phyloP scores from a whole-genome alignment of 2,888 invertebrate species.

The Lasioglossum lativentre region DNA sequence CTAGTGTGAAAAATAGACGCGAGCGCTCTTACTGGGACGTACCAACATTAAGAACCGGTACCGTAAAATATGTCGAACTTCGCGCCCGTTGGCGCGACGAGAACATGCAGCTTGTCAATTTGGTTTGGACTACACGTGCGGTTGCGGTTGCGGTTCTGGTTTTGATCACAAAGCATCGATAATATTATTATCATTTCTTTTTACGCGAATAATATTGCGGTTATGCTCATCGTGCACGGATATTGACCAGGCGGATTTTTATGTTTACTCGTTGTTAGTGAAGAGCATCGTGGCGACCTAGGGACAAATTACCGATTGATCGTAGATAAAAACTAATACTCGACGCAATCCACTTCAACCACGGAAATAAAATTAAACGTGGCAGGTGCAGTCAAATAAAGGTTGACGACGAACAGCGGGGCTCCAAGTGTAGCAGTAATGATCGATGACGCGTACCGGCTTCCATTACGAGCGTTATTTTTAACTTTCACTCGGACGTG shows the following conservation, averaged over 20 bases:
- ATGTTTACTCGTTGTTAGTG: conserved; percentile 42
- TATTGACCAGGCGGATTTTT: conserved; percentile 21
- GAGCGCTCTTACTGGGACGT: too few species aligned
- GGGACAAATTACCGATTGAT: neutral
- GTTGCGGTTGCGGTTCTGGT: neutral
- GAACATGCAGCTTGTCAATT: too few species aligned
- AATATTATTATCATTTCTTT: neutral
- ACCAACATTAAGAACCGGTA: too few species aligned
- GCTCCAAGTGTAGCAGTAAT: conserved; percentile 3
- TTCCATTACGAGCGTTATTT: conserved; percentile 18
- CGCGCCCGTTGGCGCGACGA: too few species aligned
- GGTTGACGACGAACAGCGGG: conserved; percentile 41
- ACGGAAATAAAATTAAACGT: conserved; percentile 53
- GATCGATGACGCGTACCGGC: conserved; percentile 16
- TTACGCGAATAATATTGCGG: neutral
- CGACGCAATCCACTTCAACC: conserved; percentile 33
- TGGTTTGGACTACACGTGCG: neutral
- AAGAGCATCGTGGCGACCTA: conserved; percentile 15
- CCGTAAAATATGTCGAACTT: too few species aligned
- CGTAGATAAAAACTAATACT: conserved; percentile 22
- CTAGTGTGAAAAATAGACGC: too few species aligned
- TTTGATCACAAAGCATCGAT: neutral
- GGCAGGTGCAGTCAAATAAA: conserved; percentile 55
- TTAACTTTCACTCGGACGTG: neutral
- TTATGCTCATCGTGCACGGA: neutral